phyloP scores from a whole-genome alignment of 2,888 invertebrate species.

The Cerastis leucographa region DNA sequence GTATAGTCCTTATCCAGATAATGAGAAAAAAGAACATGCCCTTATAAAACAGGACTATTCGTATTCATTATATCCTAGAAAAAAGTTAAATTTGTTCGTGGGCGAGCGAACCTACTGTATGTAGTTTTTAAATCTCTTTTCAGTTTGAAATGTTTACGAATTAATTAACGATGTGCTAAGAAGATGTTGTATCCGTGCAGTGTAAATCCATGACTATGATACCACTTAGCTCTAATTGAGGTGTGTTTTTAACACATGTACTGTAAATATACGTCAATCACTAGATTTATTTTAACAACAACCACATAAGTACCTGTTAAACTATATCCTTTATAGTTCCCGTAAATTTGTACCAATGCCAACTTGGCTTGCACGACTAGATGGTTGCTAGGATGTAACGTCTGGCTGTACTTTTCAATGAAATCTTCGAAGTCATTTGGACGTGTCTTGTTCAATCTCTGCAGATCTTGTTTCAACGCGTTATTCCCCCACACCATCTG shows the following conservation, averaged over 20 bases:
- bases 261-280: constrained; percentile 29
- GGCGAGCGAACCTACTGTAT: background rate
- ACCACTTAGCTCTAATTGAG: constrained; percentile 14
- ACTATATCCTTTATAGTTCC: constrained; percentile 90
- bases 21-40: background rate
- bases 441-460: constrained; percentile 87
- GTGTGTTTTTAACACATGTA: constrained; percentile 15
- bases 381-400: constrained; percentile 92
- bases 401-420: constrained; percentile 91
- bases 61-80: background rate
- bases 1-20: background rate
- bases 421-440: constrained; percentile 92
- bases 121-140: background rate
- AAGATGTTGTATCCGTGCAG: background rate
- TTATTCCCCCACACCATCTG: constrained; percentile 92
- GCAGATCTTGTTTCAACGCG: constrained; percentile 91
- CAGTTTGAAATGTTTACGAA: constrained; percentile 10
- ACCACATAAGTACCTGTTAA: constrained; percentile 85
- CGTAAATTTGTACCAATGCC: constrained; percentile 93
- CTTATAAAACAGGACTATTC: background rate
- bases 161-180: background rate
- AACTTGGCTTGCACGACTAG: constrained; percentile 93
- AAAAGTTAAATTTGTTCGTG: background rate
- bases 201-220: background rate
- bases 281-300: constrained; percentile 37